Conservation (phyloP, 64 coral and sea anemone species). For the Cladopsammia gracilis region DNA sequence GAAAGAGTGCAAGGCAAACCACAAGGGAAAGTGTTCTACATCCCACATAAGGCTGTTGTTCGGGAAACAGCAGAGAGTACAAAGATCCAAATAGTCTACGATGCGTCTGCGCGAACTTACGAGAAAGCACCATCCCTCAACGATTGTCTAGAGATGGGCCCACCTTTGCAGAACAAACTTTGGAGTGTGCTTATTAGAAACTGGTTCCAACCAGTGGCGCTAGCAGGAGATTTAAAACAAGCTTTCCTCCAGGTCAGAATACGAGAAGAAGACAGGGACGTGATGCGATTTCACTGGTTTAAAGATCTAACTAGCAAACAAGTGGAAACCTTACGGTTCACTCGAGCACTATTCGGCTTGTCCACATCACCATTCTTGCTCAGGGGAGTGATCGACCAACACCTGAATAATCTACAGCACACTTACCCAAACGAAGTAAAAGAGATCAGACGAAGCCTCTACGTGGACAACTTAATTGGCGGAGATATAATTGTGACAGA, state of each 20-base stretch:
- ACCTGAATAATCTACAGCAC: conserved; percentile 59
- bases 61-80: conserved; percentile 28
- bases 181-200: conserved; percentile 18
- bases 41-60: conserved; percentile 16
- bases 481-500: conserved; percentile 38
- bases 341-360: conserved; percentile 49
- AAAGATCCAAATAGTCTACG: conserved; percentile 29
- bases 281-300: conserved; percentile 5
- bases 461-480: conserved; percentile 53
- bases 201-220: background rate
- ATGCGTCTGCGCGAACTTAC: conserved; percentile 17
- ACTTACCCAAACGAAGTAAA: conserved; percentile 47
- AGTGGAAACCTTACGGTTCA: conserved; percentile 36
- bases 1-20: background rate
- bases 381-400: conserved; percentile 56
- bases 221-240: conserved; percentile 20
- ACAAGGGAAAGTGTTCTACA: conserved; percentile 15
- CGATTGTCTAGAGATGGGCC: conserved; percentile 19
- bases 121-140: conserved; percentile 20
- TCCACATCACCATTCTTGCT: conserved; percentile 60
- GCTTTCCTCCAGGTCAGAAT: conserved; percentile 5
- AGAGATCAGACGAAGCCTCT: conserved; percentile 59
- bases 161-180: conserved; percentile 16
- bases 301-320: conserved; percentile 4
- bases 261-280: background rate